phyloP scores from a whole-genome alignment of 2,888 invertebrate genomes.

The Drosophila suboccidentalis region DNA sequence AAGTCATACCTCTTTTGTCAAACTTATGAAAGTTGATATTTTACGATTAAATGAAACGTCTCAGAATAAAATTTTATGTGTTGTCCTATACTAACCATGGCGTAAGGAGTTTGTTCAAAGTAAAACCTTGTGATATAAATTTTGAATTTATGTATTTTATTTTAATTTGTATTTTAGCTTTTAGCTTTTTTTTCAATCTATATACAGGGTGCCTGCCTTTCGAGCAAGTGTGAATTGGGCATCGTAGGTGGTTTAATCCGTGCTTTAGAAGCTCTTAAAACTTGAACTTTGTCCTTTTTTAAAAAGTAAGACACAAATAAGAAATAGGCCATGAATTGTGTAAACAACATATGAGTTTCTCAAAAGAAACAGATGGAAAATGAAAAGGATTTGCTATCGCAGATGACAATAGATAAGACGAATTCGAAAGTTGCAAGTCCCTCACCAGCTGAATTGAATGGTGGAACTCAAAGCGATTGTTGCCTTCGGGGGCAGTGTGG shows the following conservation, averaged over 20 bases:
- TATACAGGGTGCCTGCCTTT: background rate
- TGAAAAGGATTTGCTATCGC: background rate
- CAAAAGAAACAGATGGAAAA: background rate
- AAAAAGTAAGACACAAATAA: conserved; percentile 17
- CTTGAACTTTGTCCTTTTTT: conserved; percentile 18
- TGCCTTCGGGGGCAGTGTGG: conserved; percentile 44
- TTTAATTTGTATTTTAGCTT: too few species aligned
- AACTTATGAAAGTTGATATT: too few species aligned
- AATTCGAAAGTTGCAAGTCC: background rate
- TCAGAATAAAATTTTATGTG: too few species aligned
- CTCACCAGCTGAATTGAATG: conserved; percentile 16
- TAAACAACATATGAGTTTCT: conserved; percentile 9
- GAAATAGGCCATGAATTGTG: conserved; percentile 14
- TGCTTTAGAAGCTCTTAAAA: conserved; percentile 28
- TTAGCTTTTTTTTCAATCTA: background rate
- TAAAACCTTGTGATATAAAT: too few species aligned
- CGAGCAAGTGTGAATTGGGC: background rate
- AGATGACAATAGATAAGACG: conserved; percentile 4
- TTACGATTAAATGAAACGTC: too few species aligned
- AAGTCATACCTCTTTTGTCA: too few species aligned
- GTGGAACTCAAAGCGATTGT: conserved; percentile 50
- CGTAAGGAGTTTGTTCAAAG: too few species aligned
- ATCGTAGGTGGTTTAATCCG: conserved; percentile 9
- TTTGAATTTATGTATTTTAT: too few species aligned
- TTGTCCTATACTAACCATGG: too few species aligned